These are phyloP conservation scores for Propithecus deckenii DNA, from an alignment of 2,797 vertebrate species.

Conservation along the genomic window DNA sequence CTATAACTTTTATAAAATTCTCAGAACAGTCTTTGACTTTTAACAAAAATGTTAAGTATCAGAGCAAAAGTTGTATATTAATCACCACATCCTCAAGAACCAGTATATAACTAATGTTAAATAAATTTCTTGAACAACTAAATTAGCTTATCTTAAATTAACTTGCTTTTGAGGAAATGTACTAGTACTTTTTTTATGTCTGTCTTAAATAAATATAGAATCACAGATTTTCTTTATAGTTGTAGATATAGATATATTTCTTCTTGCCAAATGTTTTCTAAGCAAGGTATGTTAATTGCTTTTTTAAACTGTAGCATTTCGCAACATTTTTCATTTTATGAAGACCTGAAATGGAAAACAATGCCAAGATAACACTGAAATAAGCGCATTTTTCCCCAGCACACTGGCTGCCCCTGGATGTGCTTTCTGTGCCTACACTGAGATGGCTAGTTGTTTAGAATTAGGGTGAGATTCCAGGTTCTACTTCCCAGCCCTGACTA, in stretches of 20 bases:
- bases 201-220: slow-evolving; percentile 51
- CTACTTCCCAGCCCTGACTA: background rate
- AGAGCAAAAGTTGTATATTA: background rate
- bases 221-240: slow-evolving; percentile 8
- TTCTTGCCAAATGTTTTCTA: slow-evolving; percentile 41
- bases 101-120: background rate
- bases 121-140: background rate
- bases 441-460: background rate
- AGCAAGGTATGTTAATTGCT: slow-evolving; percentile 18
- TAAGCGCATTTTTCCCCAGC: background rate
- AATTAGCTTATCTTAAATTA: slow-evolving; percentile 26
- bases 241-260: background rate
- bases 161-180: slow-evolving; percentile 10
- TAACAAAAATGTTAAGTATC: background rate
- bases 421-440: background rate
- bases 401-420: background rate
- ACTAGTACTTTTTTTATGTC: background rate
- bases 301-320: background rate
- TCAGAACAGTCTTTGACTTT: background rate
- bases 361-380: background rate
- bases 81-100: background rate
- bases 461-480: background rate
- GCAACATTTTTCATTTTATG: background rate
- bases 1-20: background rate
- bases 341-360: background rate